phyloP scores from a whole-genome alignment of 2,797 vertebrate species.

The Platyrinchus mystaceus region DNA sequence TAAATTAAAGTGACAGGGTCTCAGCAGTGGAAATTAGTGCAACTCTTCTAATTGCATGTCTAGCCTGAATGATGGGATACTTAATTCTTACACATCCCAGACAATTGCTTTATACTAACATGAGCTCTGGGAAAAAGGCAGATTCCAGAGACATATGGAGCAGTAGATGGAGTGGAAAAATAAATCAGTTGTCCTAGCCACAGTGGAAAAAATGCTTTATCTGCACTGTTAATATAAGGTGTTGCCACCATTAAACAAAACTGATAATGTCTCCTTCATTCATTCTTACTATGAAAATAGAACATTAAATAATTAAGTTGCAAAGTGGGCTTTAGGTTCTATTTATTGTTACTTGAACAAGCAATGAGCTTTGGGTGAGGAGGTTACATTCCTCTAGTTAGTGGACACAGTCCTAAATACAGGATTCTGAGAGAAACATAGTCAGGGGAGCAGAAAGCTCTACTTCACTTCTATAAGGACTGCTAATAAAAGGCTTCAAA shows the following conservation, averaged over 20 bases:
- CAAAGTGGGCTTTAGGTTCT: constrained; percentile 28
- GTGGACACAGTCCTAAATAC: constrained; percentile 64
- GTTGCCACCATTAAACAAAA: constrained; percentile 65
- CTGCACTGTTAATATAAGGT: constrained; percentile 79
- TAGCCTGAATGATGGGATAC: constrained; percentile 93
- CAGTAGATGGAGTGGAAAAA: constrained; percentile 84
- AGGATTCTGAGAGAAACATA: constrained; percentile 60
- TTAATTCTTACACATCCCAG: constrained; percentile 96
- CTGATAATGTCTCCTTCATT: constrained; percentile 63
- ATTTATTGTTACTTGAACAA: constrained; percentile 54
- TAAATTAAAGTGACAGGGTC: constrained; percentile 89
- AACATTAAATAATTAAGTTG: constrained; percentile 68
- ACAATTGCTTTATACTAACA: constrained; percentile 91
- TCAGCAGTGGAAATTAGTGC: constrained; percentile 88
- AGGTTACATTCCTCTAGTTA: constrained; percentile 59
- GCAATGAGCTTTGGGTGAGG: constrained; percentile 47
- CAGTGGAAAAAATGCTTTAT: constrained; percentile 76
- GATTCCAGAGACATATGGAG: constrained; percentile 89
- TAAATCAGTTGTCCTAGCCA: constrained; percentile 80
- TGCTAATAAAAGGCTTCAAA: constrained; percentile 81
- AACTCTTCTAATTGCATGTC: constrained; percentile 95
- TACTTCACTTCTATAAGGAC: constrained; percentile 67
- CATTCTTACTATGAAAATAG: constrained; percentile 62
- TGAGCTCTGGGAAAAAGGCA: constrained; percentile 85
- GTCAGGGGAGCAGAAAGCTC: constrained; percentile 57